Evolutionary conservation across 1,140 invertebrate species (phyloP).

Genomic region (Cotesia glomerata): DNA sequence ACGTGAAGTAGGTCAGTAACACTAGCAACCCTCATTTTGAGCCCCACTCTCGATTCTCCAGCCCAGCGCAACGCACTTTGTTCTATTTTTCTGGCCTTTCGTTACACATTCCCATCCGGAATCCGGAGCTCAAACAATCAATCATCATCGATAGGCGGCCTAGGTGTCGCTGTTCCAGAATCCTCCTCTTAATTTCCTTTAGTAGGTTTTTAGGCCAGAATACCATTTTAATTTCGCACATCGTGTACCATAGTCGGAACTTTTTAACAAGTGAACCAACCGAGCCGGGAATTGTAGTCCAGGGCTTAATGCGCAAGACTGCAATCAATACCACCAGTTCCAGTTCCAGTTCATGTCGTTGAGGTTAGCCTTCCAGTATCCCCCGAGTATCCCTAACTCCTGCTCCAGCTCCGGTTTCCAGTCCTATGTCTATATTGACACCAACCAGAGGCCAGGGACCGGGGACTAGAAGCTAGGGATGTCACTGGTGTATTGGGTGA

Average conservation of each 20-base stretch:
- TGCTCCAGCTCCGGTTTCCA: not conserved
- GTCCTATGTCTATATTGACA: not conserved
- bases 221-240: not conserved
- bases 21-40: slow-evolving; percentile 22
- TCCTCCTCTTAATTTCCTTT: not conserved
- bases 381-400: not conserved
- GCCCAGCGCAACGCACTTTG: slow-evolving; percentile 3
- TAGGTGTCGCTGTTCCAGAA: not conserved
- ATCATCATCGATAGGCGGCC: not conserved
- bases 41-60: not conserved
- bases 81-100: not conserved
- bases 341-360: slow-evolving; percentile 32
- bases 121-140: too few relatives aligned
- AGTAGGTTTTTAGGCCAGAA: not conserved
- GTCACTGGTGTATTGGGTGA: slow-evolving; percentile 8
- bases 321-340: slow-evolving; percentile 34
- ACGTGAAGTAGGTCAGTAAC: slow-evolving; percentile 40
- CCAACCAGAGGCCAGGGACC: not conserved
- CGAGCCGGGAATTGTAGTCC: not conserved
- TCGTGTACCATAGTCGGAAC: not conserved
- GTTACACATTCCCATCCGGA: too few relatives aligned
- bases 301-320: slow-evolving; percentile 19
- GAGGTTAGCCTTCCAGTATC: slow-evolving; percentile 17
- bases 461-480: too few relatives aligned
- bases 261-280: not conserved